A percentile compares a stretch with the other conserved stretches of the same genome.
Evolutionary conservation across 2,888 invertebrate genomes (phyloP).

Genomic region (Nomada hirtipes): DNA sequence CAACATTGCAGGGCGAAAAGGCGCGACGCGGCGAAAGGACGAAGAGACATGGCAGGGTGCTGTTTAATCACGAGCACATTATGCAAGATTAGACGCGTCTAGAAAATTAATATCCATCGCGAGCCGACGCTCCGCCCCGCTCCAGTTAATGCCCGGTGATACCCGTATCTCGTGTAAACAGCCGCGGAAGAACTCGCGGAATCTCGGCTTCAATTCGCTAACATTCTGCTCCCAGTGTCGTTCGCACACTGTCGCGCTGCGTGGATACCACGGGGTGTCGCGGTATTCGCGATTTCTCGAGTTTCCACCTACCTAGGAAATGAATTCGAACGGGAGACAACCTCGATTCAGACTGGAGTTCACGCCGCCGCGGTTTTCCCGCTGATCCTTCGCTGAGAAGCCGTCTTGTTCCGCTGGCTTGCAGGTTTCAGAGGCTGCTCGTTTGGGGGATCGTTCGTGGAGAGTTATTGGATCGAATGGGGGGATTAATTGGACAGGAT

Average conservation of each 20-base stretch:
- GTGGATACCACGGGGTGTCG: neutral
- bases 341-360: neutral
- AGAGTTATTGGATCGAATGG: neutral
- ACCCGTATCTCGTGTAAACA: conserved; percentile 75
- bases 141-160: conserved; percentile 73
- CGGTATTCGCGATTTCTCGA: conserved; percentile 41
- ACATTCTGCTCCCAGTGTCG: conserved; percentile 20
- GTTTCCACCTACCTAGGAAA: conserved; percentile 15
- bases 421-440: neutral
- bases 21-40: neutral
- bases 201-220: conserved; percentile 41
- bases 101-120: conserved; percentile 79
- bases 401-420: neutral
- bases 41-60: conserved; percentile 31
- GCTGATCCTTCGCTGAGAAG: neutral
- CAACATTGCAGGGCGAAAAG: neutral
- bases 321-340: neutral
- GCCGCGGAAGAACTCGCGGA: conserved; percentile 69
- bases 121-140: conserved; percentile 46
- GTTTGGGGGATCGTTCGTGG: neutral
- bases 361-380: neutral
- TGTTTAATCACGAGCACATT: conserved; percentile 79
- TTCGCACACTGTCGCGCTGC: neutral
- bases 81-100: conserved; percentile 79
- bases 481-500: conserved; percentile 7